Conservation (phyloP, 2,797 vertebrate genomes). For the Melanotaenia maccullochi region DNA sequence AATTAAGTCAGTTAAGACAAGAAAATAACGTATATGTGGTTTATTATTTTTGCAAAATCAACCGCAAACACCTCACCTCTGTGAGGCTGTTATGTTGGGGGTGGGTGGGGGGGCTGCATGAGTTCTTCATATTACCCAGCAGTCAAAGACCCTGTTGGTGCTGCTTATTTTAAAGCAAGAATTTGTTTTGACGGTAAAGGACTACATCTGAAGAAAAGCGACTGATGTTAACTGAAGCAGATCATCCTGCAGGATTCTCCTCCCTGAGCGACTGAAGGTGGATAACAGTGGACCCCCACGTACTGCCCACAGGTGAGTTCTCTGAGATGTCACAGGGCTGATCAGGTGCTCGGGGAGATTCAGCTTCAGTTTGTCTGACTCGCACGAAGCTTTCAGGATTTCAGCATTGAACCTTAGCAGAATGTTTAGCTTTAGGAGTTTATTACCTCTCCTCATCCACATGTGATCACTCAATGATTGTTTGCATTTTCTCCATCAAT, state of each 20-base stretch:
- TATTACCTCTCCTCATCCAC: too few species aligned
- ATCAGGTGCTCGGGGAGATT: conserved; percentile 44
- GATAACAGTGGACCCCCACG: conserved; percentile 42
- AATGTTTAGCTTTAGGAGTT: too few species aligned
- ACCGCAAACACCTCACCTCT: conserved; percentile 24
- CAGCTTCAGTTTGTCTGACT: too few species aligned
- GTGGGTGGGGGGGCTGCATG: neutral
- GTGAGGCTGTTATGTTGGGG: conserved; percentile 1
- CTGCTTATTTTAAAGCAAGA: conserved; percentile 64
- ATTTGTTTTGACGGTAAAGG: conserved; percentile 46
- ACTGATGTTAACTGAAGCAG: conserved; percentile 72
- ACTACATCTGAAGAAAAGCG: conserved; percentile 75
- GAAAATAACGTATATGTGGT: neutral
- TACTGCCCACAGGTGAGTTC: conserved; percentile 43
- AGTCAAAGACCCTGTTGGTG: conserved; percentile 67
- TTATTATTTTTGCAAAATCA: conserved; percentile 21
- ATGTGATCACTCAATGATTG: too few species aligned
- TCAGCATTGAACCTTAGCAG: too few species aligned
- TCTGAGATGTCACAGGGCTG: conserved; percentile 37
- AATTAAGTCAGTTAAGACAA: neutral
- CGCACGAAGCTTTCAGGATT: too few species aligned
- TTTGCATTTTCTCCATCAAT: too few species aligned
- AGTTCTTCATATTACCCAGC: conserved; percentile 13
- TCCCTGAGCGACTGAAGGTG: conserved; percentile 52
- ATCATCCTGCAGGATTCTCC: conserved; percentile 49